Percentiles rank a stretch among this genome's conserved stretches.
Evolutionary conservation across 2,888 invertebrate species (phyloP).

Genomic region (Calameuta idolon): DNA sequence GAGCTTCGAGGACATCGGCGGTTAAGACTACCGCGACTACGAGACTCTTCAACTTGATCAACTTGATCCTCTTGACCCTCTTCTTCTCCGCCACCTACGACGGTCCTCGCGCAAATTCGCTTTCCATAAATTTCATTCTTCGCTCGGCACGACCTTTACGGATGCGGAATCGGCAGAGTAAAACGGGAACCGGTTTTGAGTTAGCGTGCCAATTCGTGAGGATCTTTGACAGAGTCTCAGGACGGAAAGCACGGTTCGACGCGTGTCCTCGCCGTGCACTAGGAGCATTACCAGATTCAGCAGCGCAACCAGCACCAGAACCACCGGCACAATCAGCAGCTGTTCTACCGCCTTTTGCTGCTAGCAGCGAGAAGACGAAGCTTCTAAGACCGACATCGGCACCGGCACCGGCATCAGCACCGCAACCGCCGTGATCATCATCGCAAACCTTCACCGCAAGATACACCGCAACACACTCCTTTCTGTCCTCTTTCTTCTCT

Average conservation of each 20-base stretch:
- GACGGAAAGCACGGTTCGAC: too few species aligned
- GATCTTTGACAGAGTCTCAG: too few species aligned
- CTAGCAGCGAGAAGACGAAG: neutral
- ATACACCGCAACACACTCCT: neutral
- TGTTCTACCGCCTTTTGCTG: too few species aligned
- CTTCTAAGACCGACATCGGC: slow-evolving; percentile 8
- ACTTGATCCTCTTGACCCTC: too few species aligned
- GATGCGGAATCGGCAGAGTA: slow-evolving; percentile 55
- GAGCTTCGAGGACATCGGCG: too few species aligned
- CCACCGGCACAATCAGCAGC: too few species aligned
- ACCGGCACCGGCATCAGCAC: slow-evolving; percentile 34
- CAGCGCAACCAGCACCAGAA: slow-evolving; percentile 27
- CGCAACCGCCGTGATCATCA: slow-evolving; percentile 29
- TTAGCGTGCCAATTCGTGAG: neutral
- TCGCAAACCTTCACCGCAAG: slow-evolving; percentile 24
- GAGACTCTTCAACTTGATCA: too few species aligned
- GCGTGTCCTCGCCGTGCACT: too few species aligned
- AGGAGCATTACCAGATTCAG: too few species aligned
- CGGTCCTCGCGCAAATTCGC: slow-evolving; percentile 55
- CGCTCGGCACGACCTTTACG: slow-evolving; percentile 52
- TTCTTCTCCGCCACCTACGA: too few species aligned
- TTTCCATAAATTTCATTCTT: slow-evolving; percentile 54
- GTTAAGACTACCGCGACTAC: too few species aligned
- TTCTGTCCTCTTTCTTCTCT: slow-evolving; percentile 4
- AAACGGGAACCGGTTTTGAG: slow-evolving; percentile 61